Evolutionary conservation across 2,113 vertebrate species (phyloP).

Genomic region (Grallaria varia): DNA sequence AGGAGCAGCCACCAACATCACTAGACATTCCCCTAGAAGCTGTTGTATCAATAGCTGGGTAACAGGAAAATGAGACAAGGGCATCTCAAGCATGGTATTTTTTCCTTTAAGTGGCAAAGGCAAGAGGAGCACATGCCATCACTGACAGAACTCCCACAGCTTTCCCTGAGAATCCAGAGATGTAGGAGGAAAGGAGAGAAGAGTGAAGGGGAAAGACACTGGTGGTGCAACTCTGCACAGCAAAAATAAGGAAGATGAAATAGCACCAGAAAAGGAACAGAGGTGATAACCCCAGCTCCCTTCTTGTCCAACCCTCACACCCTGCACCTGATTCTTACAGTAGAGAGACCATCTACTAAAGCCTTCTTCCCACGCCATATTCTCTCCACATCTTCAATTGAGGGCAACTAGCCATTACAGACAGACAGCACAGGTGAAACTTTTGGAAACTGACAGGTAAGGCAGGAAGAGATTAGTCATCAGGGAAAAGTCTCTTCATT

Average conservation of each 20-base stretch:
- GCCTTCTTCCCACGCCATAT: not conserved
- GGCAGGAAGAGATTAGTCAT: not conserved
- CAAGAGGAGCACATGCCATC: not conserved
- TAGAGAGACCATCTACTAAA: not conserved
- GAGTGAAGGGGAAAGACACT: not conserved
- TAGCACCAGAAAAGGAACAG: not conserved
- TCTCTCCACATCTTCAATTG: not conserved
- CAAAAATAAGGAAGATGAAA: not conserved
- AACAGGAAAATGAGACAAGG: not conserved
- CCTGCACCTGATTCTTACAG: not conserved
- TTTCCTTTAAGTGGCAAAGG: not conserved
- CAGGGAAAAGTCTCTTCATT: rapidly evolving
- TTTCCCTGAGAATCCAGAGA: not conserved
- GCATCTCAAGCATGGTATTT: not conserved
- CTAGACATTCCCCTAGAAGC: not conserved
- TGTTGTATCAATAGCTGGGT: not conserved
- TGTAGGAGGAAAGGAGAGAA: not conserved
- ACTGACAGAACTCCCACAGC: rapidly evolving
- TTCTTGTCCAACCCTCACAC: not conserved
- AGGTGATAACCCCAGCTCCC: not conserved
- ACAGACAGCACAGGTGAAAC: not conserved
- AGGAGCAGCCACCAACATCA: not conserved
- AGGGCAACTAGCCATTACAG: not conserved
- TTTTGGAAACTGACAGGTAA: not conserved
- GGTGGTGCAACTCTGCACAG: not conserved